Conservation (phyloP, 1,140 invertebrate species). For the Aphidius ervi region DNA sequence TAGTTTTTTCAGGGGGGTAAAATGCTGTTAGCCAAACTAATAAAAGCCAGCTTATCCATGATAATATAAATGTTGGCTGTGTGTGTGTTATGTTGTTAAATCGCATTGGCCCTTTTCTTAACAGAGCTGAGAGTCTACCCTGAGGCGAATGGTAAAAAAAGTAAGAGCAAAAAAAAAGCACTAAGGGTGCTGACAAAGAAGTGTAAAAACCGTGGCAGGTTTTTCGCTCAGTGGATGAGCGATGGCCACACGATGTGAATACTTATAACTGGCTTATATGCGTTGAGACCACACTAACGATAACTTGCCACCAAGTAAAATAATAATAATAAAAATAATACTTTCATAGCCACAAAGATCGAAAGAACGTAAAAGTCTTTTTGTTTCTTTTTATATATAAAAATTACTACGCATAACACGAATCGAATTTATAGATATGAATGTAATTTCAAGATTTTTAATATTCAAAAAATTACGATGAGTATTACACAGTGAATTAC, state of each 20-base stretch:
- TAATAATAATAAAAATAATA: too few species aligned
- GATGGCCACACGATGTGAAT: constrained; percentile 24
- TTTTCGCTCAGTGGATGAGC: not conserved
- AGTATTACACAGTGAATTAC: too few species aligned
- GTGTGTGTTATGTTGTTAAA: not conserved
- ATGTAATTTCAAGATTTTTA: too few species aligned
- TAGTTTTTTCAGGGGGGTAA: constrained; percentile 5
- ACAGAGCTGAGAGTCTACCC: constrained; percentile 9
- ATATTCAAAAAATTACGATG: too few species aligned
- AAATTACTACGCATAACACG: too few species aligned
- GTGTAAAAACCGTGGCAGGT: not conserved
- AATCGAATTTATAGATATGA: too few species aligned
- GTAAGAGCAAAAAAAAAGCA: constrained; percentile 10
- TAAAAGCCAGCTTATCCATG: constrained; percentile 27
- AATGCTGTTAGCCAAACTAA: constrained; percentile 30
- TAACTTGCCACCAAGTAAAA: not conserved
- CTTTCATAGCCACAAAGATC: too few species aligned
- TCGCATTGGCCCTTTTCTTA: not conserved
- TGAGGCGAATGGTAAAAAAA: constrained; percentile 11
- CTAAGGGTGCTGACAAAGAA: constrained; percentile 6
- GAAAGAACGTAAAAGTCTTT: too few species aligned
- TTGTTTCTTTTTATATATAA: constrained; percentile 1
- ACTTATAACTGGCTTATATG: constrained; percentile 30
- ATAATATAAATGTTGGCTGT: not conserved
- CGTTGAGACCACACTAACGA: constrained; percentile 14